Conservation (phyloP, 2,888 invertebrate species). For the Amaurobius ferox region DNA sequence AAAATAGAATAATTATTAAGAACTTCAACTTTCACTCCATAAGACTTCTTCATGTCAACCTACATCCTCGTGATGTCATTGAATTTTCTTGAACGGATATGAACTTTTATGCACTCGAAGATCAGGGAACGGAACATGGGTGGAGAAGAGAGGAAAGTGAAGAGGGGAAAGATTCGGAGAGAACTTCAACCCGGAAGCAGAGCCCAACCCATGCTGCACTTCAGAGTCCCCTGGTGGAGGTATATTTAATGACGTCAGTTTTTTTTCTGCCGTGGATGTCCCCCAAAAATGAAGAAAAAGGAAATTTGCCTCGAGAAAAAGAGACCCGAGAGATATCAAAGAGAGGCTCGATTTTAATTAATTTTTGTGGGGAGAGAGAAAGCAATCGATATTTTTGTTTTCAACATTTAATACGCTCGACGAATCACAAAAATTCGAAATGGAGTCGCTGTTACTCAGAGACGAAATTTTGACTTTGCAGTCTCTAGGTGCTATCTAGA, state of each 20-base stretch:
- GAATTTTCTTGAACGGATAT: slow-evolving; percentile 31
- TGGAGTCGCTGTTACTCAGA: too few species aligned
- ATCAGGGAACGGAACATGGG: not conserved
- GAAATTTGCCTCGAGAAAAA: not conserved
- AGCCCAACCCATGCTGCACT: slow-evolving; percentile 43
- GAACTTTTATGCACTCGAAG: slow-evolving; percentile 31
- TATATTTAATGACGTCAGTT: slow-evolving; percentile 60
- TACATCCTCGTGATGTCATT: not conserved
- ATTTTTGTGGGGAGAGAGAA: not conserved
- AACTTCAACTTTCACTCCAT: too few species aligned
- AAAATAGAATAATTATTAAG: too few species aligned
- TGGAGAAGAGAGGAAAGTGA: not conserved
- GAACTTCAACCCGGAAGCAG: slow-evolving; percentile 49
- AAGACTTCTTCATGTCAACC: not conserved
- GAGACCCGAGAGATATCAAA: not conserved
- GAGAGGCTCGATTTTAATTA: slow-evolving; percentile 1
- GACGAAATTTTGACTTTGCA: too few species aligned
- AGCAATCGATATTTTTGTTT: not conserved
- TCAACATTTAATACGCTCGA: not conserved
- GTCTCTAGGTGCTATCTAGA: too few species aligned
- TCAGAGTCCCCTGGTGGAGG: slow-evolving; percentile 59
- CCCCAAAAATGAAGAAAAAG: not conserved
- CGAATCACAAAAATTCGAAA: too few species aligned
- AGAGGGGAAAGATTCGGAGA: not conserved
- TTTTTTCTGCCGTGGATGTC: not conserved